Base-by-base conservation (phyloP, 2,888 invertebrate species). In the Sinopyrophorus schimmeli region DNA sequence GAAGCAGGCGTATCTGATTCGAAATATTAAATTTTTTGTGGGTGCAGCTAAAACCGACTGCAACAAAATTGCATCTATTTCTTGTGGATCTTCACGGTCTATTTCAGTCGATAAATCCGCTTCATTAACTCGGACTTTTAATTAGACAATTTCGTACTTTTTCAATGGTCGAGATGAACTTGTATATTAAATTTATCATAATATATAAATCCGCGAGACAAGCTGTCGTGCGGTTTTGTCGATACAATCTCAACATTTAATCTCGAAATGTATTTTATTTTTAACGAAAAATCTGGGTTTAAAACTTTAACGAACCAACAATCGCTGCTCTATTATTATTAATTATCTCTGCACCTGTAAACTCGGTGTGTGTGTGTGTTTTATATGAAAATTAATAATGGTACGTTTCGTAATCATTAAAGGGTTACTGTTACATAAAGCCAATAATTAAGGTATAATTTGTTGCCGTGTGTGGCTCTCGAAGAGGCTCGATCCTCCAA, bases 41-140 rank as follows among this genome's bases (percentile, higher is more conserved):
- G n/a, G n/a, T n/a, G n/a, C n/a, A n/a, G n/a, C n/a, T n/a, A n/a
- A n/a, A n/a, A n/a, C n/a, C n/a, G n/a, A n/a, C n/a, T n/a, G n/a
- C n/a, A n/a, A n/a, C n/a, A n/a, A n/a, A n/a, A n/a, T n/a, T n/a
- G n/a, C n/a, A n/a, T n/a, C n/a, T n/a, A n/a, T n/a, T n/a, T n/a
- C n/a, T n/a, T n/a, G n/a, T n/a, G n/a, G 10, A 32, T 32, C 18
- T 32, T 54, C 51, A 54, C 50, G 54, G 50, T 54, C 54, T 54
- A 51, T 40, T 55, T 55, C 47, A 31, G 21, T 24, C 24, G 44
- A 38, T 46, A 30, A 18, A 18, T 21, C 26, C 41, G 41, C 40
- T 48, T 48, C 47, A 48, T 48, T 48, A 48, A 14, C 28, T 11
- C 24, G 23, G 37, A 42, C 28, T 41, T 37, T 48, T 48, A 48